Evolutionary conservation across 2,113 vertebrate genomes (phyloP), one percentile per base, ranked within the genome.

Genomic region (Stegostoma tigrinum): DNA sequence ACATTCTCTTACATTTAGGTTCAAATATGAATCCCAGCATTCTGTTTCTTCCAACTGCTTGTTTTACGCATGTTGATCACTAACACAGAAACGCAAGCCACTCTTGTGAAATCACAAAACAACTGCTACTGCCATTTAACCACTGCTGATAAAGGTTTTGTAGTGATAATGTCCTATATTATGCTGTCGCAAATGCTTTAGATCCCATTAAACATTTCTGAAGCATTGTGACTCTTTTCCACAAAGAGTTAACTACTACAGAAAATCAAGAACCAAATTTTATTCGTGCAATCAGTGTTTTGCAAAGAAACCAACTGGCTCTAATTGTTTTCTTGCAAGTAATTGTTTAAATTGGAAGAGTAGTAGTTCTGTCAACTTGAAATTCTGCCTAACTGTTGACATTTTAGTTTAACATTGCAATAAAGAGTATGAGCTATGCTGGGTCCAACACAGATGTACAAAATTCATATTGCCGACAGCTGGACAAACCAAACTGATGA

Each of bases 401-500:
- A 70, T 72, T 75, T 95, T 75, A 72, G 75, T 52, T 48, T 95
- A 68, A 72, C 68, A 72, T 61, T 15, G 67, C 45, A 17, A 72
- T 75, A 72, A 70, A 95, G 23, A 72, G 66, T 67, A 27, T 30
- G 4, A 89, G 42, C 67, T 70, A 68, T 52, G 30, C 94, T 95
- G 42, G 42, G 67, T 95, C 42, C 89, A 66, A 15, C 10, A 95
- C 30, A 70, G 48, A 68, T 67, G n/a, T 38, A 68, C 70, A 70
- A 70, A 70, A 45, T 70, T 94, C 91, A 94, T 67, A 45, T 94
- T 94, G 91, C 64, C 42, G 91, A 94, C 91, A 70, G 66, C 66
- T 94, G 91, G 91, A 94, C 91, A 94, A 70, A 67, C 27, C 34
- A 94, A 27, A 94, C 66, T 94, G 91, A 94, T 45, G 66, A 94